Evolutionary conservation across 1,140 invertebrate species (phyloP), one percentile per base, ranked within the genome.

Genomic region (Magallana angulata): DNA sequence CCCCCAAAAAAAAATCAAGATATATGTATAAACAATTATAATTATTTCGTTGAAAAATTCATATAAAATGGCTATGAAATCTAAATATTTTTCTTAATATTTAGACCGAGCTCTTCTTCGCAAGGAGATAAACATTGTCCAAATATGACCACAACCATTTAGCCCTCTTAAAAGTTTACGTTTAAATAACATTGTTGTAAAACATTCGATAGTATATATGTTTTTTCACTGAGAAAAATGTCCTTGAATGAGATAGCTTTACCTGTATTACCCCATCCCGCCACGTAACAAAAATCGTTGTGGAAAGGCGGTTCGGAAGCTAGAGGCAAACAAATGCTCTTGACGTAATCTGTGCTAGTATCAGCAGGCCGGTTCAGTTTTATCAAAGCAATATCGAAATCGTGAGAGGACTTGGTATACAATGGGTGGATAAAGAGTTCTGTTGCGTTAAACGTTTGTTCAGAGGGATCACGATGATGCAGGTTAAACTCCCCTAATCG

Each of bases 331-430:
- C 83, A 88, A 11, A 48, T 60, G 8, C 12, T 85, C 64, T 88
- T 85, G 83, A 85, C 71, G 68, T 85, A 85, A n/a, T 71, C 57
- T 9, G 18, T 59, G 68, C 18, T 81, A 6, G 58, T 59, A 57
- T 85, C 71, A 14, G 71, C 82, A 0, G 89, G 80, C n/a, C 30
- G 18, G 16, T 88, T 71, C 18, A 91, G 64, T 59, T 87, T 87
- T 8, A 91, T 86, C 56, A 90, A 64, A 0, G 90, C 90, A 68
- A 90, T 87, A 24, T 90, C 90, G 57, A 88, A 91, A 86, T 71
- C 18, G 76, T 87, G 62, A 71, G 68, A 0, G 80, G 14, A 57
- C 62, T 71, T 48, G 30, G 85, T 57, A 59, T 90, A 90, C 7
- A 62, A 56, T 18, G 88, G 68, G 48, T 90, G 84, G 16, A 90